Base-by-base conservation (phyloP, 2,888 invertebrate genomes). In the Sphaerolaimus hirsutus region DNA sequence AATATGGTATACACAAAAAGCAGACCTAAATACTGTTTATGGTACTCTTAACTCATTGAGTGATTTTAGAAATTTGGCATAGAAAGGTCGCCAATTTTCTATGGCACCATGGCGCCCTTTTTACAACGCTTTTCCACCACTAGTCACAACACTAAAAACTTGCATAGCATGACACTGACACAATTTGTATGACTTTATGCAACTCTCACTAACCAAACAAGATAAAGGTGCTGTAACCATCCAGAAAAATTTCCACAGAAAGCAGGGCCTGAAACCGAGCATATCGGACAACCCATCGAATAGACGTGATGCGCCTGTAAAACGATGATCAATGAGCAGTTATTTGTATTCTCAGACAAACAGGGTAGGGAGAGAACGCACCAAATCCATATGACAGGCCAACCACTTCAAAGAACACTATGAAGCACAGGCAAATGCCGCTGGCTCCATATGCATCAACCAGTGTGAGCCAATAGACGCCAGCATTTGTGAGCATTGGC, bases 381-480 rank as follows among this genome's bases (percentile, higher is more conserved):
- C 59, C 81, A 61, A 82, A 82, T 56, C 81, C 73, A 81, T 81
- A 82, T 66, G 77, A 80, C 1, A 82, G 80, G 0, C 79, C 81
- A 0, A 79, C 78, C 0, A 81, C 77, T 64, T 82, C 82, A 46
- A 82, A 78, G 60, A 82, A 81, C 36, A 82, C 82, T 53, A 82
- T 79, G 66, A 82, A 81, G 41, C 82, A 68, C 51, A 82, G 79
- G 25, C 81, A 77, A 56, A 81, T 68, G 4, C 57, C 57, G 0
- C 81, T 80, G 0, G 81, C 81, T 0, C 81, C 81, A 63, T 80
- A 82, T 26, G 78, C 77, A 66, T 81, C 82, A 47, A 82, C 70
- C n/a, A 82, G 73, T 60, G 80, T 79, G 21, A 82, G 81, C 54
- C 82, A 70, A 64, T 78, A 79, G 47, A 78, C 78, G 4, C 82